Evolutionary conservation across 2,888 invertebrate species (phyloP).

Genomic region (Dynastes grantii): DNA sequence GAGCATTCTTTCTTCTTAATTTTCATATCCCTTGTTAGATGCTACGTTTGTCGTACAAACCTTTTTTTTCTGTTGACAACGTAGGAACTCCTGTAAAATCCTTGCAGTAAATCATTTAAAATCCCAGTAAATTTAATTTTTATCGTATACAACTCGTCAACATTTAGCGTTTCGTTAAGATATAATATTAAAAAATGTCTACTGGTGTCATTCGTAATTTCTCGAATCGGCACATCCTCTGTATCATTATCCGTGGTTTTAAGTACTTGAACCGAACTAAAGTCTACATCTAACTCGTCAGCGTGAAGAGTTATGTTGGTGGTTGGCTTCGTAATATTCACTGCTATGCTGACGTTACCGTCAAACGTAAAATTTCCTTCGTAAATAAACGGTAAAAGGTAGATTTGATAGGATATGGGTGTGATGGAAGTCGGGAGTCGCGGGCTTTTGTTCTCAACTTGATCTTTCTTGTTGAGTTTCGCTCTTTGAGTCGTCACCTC

Average conservation of each 20-base stretch:
- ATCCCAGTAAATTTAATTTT: slow-evolving; percentile 81
- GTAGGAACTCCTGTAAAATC: slow-evolving; percentile 89
- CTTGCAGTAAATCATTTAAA: slow-evolving; percentile 83
- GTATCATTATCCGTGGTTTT: slow-evolving; percentile 42
- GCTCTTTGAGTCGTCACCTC: slow-evolving; percentile 42
- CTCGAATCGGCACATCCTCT: slow-evolving; percentile 52
- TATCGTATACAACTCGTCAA: slow-evolving; percentile 78
- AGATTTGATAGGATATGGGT: slow-evolving; percentile 81
- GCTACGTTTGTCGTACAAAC: slow-evolving; percentile 69
- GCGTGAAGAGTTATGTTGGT: slow-evolving; percentile 84
- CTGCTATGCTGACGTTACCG: slow-evolving; percentile 78
- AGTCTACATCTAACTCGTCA: slow-evolving; percentile 78
- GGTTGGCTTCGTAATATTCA: slow-evolving; percentile 77
- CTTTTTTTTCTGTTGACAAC: slow-evolving; percentile 79
- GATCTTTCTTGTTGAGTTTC: neutral
- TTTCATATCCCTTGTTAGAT: neutral
- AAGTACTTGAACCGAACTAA: slow-evolving; percentile 49
- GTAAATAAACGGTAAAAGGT: slow-evolving; percentile 81
- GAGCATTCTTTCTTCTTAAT: too few relatives aligned
- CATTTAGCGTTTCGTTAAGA: slow-evolving; percentile 74
- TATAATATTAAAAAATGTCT: slow-evolving; percentile 82
- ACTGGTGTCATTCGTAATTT: slow-evolving; percentile 72
- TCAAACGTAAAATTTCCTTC: slow-evolving; percentile 86
- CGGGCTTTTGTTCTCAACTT: slow-evolving; percentile 70
- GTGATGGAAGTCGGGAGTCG: slow-evolving; percentile 79